phyloP scores from a whole-genome alignment of 2,888 invertebrate species.

The Tipula confusa region DNA sequence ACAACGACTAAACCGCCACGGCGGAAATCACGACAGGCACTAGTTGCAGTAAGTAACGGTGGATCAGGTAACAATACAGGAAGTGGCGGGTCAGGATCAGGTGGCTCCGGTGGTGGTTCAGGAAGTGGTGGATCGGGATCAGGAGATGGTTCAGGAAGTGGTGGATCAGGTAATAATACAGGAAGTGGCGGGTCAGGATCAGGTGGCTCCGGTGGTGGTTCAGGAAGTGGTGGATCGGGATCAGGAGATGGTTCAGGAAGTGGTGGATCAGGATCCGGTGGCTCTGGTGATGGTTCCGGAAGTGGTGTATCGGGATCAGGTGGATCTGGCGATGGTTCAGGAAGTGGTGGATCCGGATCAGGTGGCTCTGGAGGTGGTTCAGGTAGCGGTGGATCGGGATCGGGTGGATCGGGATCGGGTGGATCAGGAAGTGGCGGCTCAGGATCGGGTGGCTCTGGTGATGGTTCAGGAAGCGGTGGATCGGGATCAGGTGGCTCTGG shows the following conservation, averaged over 20 bases:
- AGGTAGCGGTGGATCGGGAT: not conserved
- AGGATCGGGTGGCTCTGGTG: not conserved
- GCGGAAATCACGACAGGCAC: not conserved
- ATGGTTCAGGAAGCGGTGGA: not conserved
- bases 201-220: not conserved
- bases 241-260: not conserved
- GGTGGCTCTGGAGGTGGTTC: not conserved
- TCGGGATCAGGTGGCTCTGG: not conserved
- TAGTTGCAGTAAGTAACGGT: not conserved
- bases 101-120: slow-evolving; percentile 20
- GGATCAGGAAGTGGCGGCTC: not conserved
- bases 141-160: slow-evolving; percentile 29
- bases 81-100: not conserved
- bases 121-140: slow-evolving; percentile 16
- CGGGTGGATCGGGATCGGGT: not conserved
- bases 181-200: not conserved
- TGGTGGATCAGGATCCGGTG: not conserved
- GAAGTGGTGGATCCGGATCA: not conserved
- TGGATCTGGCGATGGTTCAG: not conserved
- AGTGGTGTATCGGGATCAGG: not conserved
- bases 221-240: not conserved
- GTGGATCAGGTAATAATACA: not conserved
- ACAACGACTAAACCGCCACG: slow-evolving; percentile 54
- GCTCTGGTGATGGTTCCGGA: not conserved
- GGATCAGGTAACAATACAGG: not conserved